Conservation (phyloP, 2,797 vertebrate genomes). For the Sebastes umbrosus region DNA sequence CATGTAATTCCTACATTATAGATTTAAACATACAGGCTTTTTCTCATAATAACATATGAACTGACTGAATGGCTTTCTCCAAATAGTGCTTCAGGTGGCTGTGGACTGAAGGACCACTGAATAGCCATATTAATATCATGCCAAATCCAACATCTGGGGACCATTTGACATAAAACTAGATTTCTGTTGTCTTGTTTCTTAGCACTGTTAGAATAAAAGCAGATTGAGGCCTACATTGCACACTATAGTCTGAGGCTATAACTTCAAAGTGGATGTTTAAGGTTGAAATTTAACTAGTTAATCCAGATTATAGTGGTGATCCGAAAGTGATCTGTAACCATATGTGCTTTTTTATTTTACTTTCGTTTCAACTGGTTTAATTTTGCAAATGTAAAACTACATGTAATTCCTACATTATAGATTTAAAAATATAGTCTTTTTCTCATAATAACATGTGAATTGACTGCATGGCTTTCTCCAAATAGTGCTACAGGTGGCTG, state of each 20-base stretch:
- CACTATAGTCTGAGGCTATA: not conserved
- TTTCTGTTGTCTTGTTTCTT: not conserved
- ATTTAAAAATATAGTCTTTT: not conserved
- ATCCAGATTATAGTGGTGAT: constrained; percentile 12
- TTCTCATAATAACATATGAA: not conserved
- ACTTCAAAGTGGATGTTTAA: not conserved
- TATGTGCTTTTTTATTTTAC: not conserved
- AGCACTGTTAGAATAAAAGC: not conserved
- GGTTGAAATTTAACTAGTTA: constrained; percentile 22
- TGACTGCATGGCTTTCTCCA: not conserved
- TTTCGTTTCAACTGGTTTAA: not conserved
- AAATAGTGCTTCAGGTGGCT: not conserved
- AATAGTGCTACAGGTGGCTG: not conserved
- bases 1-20: no score
- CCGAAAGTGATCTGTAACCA: not conserved
- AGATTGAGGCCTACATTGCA: not conserved
- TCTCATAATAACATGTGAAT: not conserved
- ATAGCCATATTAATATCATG: not conserved
- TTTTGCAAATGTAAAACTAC: not conserved
- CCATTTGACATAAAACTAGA: not conserved
- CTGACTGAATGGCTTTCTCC: not conserved
- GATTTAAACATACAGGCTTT: no score
- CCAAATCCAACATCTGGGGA: not conserved
- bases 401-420: no score
- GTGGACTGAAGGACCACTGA: not conserved